phyloP scores from a whole-genome alignment of 2,113 vertebrate species.

The Rhodinocichla rosea region DNA sequence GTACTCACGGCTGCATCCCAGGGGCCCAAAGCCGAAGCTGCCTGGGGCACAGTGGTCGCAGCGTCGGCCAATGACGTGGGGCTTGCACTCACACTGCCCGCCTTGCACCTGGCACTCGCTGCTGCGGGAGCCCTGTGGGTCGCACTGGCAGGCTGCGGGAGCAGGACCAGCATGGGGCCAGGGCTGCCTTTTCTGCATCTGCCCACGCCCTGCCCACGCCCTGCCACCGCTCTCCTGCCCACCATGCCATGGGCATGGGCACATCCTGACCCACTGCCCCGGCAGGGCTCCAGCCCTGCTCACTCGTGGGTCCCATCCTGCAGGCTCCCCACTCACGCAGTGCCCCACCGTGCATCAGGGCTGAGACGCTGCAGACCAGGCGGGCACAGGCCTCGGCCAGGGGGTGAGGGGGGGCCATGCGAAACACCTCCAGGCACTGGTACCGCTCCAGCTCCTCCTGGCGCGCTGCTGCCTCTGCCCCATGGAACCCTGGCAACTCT shows the following conservation, averaged over 20 bases:
- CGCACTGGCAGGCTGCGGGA: conserved; percentile 80
- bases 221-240: background rate
- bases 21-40: conserved; percentile 80
- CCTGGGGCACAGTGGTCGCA: conserved; percentile 80
- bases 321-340: conserved; percentile 73
- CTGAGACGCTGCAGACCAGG: conserved; percentile 84
- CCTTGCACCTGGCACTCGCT: conserved; percentile 79
- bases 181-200: background rate
- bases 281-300: background rate
- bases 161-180: background rate
- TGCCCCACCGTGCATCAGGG: conserved; percentile 78
- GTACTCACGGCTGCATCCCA: conserved; percentile 82
- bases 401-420: conserved; percentile 68
- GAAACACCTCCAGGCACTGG: conserved; percentile 82
- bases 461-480: conserved; percentile 33
- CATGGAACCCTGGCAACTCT: conserved; percentile 79
- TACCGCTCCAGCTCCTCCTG: conserved; percentile 79
- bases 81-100: conserved; percentile 83
- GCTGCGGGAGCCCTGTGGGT: conserved; percentile 83
- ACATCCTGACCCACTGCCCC: background rate
- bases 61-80: conserved; percentile 76
- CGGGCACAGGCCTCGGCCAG: conserved; percentile 77
- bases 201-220: background rate
- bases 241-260: too few species aligned
- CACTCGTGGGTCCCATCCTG: accelerated